Evolutionary conservation across 2,113 vertebrate species (phyloP), one percentile per base, ranked within the genome.

Genomic region (Grammomys dolichurus): DNA sequence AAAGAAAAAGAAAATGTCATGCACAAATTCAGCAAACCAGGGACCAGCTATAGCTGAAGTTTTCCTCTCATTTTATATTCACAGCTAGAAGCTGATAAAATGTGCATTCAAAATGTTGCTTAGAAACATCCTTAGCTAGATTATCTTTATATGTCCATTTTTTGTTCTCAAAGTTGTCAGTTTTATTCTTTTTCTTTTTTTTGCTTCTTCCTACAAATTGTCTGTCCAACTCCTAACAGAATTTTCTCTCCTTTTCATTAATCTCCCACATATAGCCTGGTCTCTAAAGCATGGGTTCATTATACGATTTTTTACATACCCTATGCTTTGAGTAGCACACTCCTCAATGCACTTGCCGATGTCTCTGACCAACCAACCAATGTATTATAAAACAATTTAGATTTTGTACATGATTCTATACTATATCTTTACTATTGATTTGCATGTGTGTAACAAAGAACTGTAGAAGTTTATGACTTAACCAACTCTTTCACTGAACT

Each of bases 1-100:
- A 85, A 90, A 9, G 8, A 92, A 91, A 76, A 31, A 88, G 63
- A 96, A n/a, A 88, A 17, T 40, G 92, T 90, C 28, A 92, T 73
- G 89, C 76, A 6, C 73, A 94, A 84, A 92, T 20, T 82, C 77
- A 54, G 51, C 28, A 93, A 91, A 77, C 46, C 20, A 88, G 51
- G 13, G 26, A 36, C n/a, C 20, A 88, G 56, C 93, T 92, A 89
- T 58, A 76, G 72, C 84, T 75, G 65, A 77, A 16, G 43, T n/a
- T 31, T 40, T 22, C 56, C 16, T 81, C 33, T 91, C 77, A 70
- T 89, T 95, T 86, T 67, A n/a, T 87, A 89, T 48, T 89, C 65
- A 51, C 36, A 82, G 3, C 20, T 91, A 65, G 31, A 70, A 88
- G 58, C 75, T 40, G 9, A 81, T 6, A 69, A 6, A 43, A 19